Conservation (phyloP, 2,797 vertebrate species). For the Oreochromis grahami region DNA sequence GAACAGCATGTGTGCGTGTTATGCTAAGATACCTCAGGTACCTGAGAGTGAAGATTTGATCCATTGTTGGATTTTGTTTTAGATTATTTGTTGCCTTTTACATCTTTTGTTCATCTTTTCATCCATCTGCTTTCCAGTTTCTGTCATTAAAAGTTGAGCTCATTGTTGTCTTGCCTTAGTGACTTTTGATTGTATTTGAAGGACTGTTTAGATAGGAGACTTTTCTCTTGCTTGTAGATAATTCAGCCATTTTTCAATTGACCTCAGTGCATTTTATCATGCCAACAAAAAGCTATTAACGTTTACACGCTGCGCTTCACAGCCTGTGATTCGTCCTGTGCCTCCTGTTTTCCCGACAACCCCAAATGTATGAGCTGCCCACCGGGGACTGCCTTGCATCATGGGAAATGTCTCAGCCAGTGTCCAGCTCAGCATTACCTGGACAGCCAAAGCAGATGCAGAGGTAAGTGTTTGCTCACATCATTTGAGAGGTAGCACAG, state of each 20-base stretch:
- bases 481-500: neutral
- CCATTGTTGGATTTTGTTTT: neutral
- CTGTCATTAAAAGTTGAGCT: neutral
- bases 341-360: conserved; percentile 80
- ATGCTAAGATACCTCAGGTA: neutral
- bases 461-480: conserved; percentile 63
- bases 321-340: conserved; percentile 87
- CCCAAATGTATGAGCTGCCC: conserved; percentile 81
- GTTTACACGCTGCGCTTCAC: neutral
- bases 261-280: neutral
- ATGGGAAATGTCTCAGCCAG: conserved; percentile 78
- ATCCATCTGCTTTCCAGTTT: neutral
- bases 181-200: neutral
- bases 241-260: neutral
- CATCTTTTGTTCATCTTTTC: neutral
- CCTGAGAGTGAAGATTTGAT: neutral
- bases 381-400: conserved; percentile 71
- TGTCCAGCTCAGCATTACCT: conserved; percentile 82
- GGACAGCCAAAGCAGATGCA: conserved; percentile 73
- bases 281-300: neutral
- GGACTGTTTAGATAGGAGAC: neutral
- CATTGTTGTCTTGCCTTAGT: neutral
- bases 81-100: neutral
- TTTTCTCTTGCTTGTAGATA: neutral
- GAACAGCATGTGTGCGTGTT: neutral